These are phyloP conservation scores for Drosophila quinaria DNA, from an alignment of 2,888 invertebrate species.

Conservation along the genomic window DNA sequence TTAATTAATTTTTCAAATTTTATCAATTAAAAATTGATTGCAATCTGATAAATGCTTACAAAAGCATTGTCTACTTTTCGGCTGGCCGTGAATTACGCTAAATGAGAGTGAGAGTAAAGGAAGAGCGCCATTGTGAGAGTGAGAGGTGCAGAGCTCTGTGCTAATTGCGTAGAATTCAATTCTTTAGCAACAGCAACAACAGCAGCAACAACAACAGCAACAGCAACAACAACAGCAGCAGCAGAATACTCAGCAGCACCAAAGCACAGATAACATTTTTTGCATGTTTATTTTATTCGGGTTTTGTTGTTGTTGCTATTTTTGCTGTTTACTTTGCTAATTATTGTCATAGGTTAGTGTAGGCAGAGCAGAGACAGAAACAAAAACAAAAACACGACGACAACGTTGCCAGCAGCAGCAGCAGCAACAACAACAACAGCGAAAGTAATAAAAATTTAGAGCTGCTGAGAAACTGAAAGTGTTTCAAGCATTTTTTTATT, in stretches of 20 bases:
- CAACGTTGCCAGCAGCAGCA: neutral
- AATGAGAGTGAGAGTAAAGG: neutral
- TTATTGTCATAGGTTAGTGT: slow-evolving; percentile 84
- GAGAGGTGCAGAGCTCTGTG: slow-evolving; percentile 34
- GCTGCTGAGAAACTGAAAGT: slow-evolving; percentile 71
- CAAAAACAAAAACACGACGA: slow-evolving; percentile 4
- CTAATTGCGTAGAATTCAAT: slow-evolving; percentile 60
- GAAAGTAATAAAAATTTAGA: slow-evolving; percentile 64
- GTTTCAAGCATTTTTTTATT: slow-evolving; percentile 33
- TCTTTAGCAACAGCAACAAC: slow-evolving; percentile 27
- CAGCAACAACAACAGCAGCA: slow-evolving; percentile 9
- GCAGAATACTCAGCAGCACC: slow-evolving; percentile 6
- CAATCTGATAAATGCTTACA: neutral
- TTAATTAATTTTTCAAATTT: neutral
- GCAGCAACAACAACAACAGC: slow-evolving; percentile 24
- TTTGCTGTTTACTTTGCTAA: slow-evolving; percentile 66
- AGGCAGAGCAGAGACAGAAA: slow-evolving; percentile 47
- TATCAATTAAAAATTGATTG: neutral
- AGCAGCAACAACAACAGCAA: too few species aligned
- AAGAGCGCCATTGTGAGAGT: neutral
- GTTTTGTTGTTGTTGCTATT: slow-evolving; percentile 29
- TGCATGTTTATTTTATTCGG: slow-evolving; percentile 45
- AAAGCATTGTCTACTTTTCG: slow-evolving; percentile 74
- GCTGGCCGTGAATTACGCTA: slow-evolving; percentile 57
- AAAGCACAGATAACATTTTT: slow-evolving; percentile 31